Evolutionary conservation across 2,113 vertebrate species (phyloP).

Genomic region (Phoxinus phoxinus): DNA sequence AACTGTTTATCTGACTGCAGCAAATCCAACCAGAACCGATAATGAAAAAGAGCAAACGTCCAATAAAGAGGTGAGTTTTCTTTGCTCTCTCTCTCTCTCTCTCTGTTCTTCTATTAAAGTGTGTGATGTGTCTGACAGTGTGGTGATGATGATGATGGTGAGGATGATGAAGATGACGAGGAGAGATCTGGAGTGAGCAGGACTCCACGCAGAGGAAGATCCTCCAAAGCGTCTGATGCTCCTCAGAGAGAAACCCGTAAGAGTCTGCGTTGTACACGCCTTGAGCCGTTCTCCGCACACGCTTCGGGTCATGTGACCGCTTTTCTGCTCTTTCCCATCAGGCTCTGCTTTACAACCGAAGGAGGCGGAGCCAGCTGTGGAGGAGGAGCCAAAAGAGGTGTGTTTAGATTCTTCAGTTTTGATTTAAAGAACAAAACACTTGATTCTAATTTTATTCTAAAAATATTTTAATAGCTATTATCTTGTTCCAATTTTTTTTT

Average conservation of each 20-base stretch:
- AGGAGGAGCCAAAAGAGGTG: constrained; percentile 57
- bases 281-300: neutral
- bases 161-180: constrained; percentile 52
- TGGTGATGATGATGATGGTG: constrained; percentile 38
- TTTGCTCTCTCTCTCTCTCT: neutral
- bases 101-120: neutral
- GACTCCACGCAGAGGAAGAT: constrained; percentile 64
- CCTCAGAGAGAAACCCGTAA: constrained; percentile 46
- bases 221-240: constrained; percentile 51
- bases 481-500: too few species aligned
- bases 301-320: neutral
- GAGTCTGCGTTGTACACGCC: neutral
- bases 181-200: constrained; percentile 50
- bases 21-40: neutral
- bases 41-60: neutral
- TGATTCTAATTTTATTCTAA: neutral
- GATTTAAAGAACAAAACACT: neutral
- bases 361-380: constrained; percentile 46
- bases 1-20: neutral
- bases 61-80: constrained; percentile 11
- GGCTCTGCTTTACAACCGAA: constrained; percentile 50
- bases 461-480: neutral
- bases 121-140: constrained; percentile 18
- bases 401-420: neutral
- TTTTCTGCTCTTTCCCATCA: neutral